Evolutionary conservation across 2,888 invertebrate genomes (phyloP).

Genomic region (Ectobius pallidus): DNA sequence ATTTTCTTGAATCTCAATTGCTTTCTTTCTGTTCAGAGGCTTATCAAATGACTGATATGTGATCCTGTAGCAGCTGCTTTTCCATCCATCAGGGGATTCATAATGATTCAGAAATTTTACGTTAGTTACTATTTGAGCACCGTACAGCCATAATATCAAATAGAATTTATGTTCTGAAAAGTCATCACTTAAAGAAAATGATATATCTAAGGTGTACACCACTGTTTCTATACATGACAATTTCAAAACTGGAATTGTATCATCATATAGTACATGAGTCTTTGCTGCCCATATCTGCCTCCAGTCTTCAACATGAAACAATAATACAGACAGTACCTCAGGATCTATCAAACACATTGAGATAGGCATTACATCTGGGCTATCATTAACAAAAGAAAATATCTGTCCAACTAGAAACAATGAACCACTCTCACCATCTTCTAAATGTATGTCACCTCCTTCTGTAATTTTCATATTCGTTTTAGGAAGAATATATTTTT

Average conservation of each 20-base stretch:
- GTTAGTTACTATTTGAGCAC: slow-evolving; percentile 51
- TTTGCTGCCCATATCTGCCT: slow-evolving; percentile 39
- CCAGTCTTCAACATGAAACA: slow-evolving; percentile 44
- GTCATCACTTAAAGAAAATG: slow-evolving; percentile 45
- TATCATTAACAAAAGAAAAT: neutral
- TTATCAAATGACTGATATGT: slow-evolving; percentile 52
- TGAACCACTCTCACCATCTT: neutral
- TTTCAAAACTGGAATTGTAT: slow-evolving; percentile 17
- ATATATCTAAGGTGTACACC: slow-evolving; percentile 52
- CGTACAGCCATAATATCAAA: slow-evolving; percentile 50
- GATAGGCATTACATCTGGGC: neutral
- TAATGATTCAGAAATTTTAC: slow-evolving; percentile 51
- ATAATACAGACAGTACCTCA: slow-evolving; percentile 36
- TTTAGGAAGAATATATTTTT: neutral
- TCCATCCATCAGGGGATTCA: slow-evolving; percentile 47
- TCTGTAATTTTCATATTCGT: neutral
- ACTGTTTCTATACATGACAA: slow-evolving; percentile 45
- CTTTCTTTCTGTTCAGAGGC: slow-evolving; percentile 52
- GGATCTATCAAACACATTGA: slow-evolving; percentile 27
- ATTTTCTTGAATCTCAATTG: slow-evolving; percentile 52
- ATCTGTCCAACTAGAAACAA: neutral
- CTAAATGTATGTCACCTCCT: neutral
- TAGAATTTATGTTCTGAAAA: slow-evolving; percentile 47
- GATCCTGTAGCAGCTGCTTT: slow-evolving; percentile 53
- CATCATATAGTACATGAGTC: slow-evolving; percentile 11